These are phyloP conservation scores for Avahi laniger DNA, from an alignment of 2,797 vertebrate species.

Conservation along the genomic window DNA sequence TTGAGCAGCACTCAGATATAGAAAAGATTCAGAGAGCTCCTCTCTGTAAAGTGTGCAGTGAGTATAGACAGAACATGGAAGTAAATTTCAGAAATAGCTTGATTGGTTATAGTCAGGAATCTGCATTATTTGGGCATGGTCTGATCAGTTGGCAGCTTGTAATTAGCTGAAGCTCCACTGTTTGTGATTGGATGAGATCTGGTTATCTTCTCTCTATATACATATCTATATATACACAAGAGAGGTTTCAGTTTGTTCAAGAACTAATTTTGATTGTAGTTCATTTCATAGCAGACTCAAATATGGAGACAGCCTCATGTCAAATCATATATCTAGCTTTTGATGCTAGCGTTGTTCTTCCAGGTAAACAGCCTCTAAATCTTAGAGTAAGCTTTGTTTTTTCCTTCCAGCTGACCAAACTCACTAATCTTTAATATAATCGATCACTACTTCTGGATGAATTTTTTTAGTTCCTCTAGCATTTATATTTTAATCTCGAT, in stretches of 20 bases:
- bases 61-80: too few species aligned
- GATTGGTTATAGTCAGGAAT: not conserved
- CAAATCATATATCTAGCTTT: not conserved
- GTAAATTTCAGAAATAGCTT: not conserved
- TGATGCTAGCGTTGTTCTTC: not conserved
- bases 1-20: not conserved
- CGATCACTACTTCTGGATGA: not conserved
- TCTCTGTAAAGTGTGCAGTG: not conserved
- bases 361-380: not conserved
- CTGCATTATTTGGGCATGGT: not conserved
- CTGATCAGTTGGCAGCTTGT: too few species aligned
- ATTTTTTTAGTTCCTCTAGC: not conserved
- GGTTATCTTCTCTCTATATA: too few species aligned
- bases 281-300: not conserved
- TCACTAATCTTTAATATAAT: not conserved
- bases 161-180: too few species aligned
- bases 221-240: too few species aligned
- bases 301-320: not conserved
- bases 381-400: not conserved
- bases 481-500: not conserved
- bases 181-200: too few species aligned
- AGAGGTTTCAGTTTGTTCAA: not conserved
- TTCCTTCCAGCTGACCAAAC: not conserved
- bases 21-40: not conserved
- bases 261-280: not conserved